phyloP scores from a whole-genome alignment of 35 echinoderm and acorn worm species.

The Patiria miniata region DNA sequence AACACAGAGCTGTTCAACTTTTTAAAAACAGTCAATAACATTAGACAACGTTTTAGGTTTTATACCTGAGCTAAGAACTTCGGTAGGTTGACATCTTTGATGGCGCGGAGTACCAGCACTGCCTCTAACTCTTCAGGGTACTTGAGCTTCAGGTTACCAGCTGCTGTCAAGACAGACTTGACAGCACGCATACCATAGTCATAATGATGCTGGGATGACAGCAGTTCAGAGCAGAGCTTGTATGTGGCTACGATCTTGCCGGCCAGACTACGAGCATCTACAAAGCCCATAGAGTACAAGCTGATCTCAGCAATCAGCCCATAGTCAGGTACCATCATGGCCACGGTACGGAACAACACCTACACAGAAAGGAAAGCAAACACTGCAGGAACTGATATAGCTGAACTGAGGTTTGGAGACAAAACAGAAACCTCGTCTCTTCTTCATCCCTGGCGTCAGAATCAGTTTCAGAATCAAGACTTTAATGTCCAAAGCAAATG shows the following conservation, averaged over 20 bases:
- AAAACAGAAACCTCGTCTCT: background rate
- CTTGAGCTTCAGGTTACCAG: slow-evolving; percentile 90
- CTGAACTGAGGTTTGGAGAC: background rate
- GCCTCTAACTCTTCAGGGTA: slow-evolving; percentile 77
- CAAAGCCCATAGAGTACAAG: slow-evolving; percentile 96
- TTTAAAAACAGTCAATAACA: background rate
- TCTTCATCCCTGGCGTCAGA: background rate
- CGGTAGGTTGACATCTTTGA: slow-evolving; percentile 95
- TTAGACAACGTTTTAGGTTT: background rate
- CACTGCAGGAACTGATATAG: no score
- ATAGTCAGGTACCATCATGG: slow-evolving; percentile 99
- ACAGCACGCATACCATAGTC: slow-evolving; percentile 99
- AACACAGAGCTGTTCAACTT: no score
- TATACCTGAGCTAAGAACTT: slow-evolving; percentile 97
- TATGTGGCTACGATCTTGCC: slow-evolving; percentile 97
- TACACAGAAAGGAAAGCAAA: background rate
- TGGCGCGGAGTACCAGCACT: slow-evolving; percentile 84
- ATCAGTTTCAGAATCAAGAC: background rate
- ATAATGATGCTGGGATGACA: slow-evolving; percentile 95
- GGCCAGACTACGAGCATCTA: slow-evolving; percentile 90
- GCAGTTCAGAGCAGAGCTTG: slow-evolving; percentile 83
- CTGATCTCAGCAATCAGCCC: slow-evolving; percentile 91
- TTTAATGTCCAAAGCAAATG: no score
- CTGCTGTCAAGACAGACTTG: slow-evolving; percentile 91
- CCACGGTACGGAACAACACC: slow-evolving; percentile 96